Base-by-base conservation (phyloP, 2,888 invertebrate species). In the Meliscaeva auricollis region DNA sequence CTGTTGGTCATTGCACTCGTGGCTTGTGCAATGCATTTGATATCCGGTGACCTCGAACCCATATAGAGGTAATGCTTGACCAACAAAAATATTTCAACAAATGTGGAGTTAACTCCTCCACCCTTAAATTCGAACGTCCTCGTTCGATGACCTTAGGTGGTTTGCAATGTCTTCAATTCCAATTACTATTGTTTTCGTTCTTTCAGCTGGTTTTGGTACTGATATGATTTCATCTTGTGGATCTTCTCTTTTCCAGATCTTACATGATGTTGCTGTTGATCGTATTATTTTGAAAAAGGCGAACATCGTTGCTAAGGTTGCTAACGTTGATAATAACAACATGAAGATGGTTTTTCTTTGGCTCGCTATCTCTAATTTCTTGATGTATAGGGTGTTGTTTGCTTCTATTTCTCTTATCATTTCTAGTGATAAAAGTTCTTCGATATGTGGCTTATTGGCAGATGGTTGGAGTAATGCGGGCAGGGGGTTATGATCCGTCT, bases 341-440 rank as follows among this genome's bases (percentile, higher is more conserved):
- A 48, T 48, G n/a, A 48, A 6, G 15, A 15, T 17, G 7, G 11
- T 48, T 48, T 48, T 48, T 9, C n/a, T 15, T 48, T 48, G 15
- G 17, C n/a, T 48, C 17, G 46, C 9, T 15, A 6, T 9, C n/a
- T 48, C 17, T 17, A 48, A n/a, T 20, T 15, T 17, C n/a, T 48
- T 48, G 5, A 48, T 48, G n/a, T 48, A 48, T 3, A 48, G 17
- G 46, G 46, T 17, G 5, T 17, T 20, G 8, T 48, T 48, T n/a
- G 46, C n/a, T 6, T 48, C 20, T 48, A 48, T 48, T 20, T 48
- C 46, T 9, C n/a, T 48, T 6, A 48, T 48, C 17, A 48, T 48
- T 17, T 48, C 15, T 9, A 48, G 17, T 9, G 46, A 48, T 15
- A 48, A n/a, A 5, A 17, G 46, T 6, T 48, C 46, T 17, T 48